A percentile compares a stretch with the other conserved stretches of the same genome.
phyloP scores from a whole-genome alignment of 2,888 invertebrate species.

The Myopa tessellatipennis region DNA sequence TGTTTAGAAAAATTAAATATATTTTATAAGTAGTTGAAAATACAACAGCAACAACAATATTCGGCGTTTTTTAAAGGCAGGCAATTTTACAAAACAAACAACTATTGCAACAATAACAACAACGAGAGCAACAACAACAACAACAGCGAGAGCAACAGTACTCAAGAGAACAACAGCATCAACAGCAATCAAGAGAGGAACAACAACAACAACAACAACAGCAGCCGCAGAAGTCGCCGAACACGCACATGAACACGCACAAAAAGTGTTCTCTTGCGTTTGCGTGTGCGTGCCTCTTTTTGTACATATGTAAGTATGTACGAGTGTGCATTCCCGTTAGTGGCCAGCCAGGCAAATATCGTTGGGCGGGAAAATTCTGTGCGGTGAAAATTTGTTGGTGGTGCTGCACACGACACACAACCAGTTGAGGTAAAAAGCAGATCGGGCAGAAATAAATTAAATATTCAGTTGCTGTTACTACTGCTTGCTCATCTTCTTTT shows the following conservation, averaged over 20 bases:
- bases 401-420: slow-evolving; percentile 63
- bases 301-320: slow-evolving; percentile 20
- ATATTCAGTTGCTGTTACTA: neutral
- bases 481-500: neutral
- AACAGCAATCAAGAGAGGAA: too few relatives aligned
- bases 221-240: too few relatives aligned
- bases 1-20: too few relatives aligned
- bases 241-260: too few relatives aligned
- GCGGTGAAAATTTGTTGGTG: slow-evolving; percentile 24
- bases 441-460: slow-evolving; percentile 41
- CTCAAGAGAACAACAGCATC: too few relatives aligned
- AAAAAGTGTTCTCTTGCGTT: neutral
- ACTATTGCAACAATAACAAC: too few relatives aligned
- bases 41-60: too few relatives aligned
- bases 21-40: too few relatives aligned
- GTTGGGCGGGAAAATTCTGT: neutral
- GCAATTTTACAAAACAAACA: too few relatives aligned
- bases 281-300: slow-evolving; percentile 17
- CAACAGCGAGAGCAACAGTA: neutral
- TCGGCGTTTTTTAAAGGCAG: too few relatives aligned
- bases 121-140: too few relatives aligned
- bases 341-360: slow-evolving; percentile 12
- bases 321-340: slow-evolving; percentile 8
- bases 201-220: slow-evolving; percentile 3
- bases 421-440: slow-evolving; percentile 49